phyloP scores from a whole-genome alignment of 2,888 invertebrate species.

The Aethes cnicana region DNA sequence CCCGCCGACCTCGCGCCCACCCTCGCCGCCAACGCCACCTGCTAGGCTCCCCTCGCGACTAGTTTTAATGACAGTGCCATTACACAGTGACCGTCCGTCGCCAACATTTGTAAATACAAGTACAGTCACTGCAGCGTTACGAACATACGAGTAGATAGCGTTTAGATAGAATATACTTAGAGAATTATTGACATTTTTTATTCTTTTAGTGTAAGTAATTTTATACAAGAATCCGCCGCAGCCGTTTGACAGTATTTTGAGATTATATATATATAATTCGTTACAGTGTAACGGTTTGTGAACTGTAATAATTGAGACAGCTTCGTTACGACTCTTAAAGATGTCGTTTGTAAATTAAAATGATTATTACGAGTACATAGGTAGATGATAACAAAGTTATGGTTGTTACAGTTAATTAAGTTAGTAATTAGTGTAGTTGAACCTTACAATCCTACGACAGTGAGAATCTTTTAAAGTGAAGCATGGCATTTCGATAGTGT shows the following conservation, averaged over 20 bases:
- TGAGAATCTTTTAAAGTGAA: conserved; percentile 56
- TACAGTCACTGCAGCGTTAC: conserved; percentile 34
- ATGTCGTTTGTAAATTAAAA: conserved; percentile 19
- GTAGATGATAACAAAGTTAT: conserved; percentile 30
- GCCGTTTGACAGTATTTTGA: conserved; percentile 26
- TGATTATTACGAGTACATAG: conserved; percentile 12
- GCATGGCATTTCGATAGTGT: conserved; percentile 60
- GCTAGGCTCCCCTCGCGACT: conserved; percentile 5
- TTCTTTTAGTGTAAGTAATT: conserved; percentile 22
- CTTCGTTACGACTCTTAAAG: conserved; percentile 46
- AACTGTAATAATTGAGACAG: conserved; percentile 36
- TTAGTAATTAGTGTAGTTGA: conserved; percentile 33
- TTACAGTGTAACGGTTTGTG: conserved; percentile 31
- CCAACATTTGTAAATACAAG: conserved; percentile 40
- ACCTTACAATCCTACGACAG: conserved; percentile 46
- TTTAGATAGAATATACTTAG: conserved; percentile 17
- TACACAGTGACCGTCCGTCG: conserved; percentile 43
- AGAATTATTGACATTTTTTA: conserved; percentile 16
- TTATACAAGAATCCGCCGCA: conserved; percentile 17
- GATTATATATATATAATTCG: conserved; percentile 30
- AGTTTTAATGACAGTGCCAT: conserved; percentile 49
- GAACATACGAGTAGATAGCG: conserved; percentile 18
- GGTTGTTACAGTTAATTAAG: conserved; percentile 39
- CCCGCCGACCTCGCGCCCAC: conserved; percentile 11
- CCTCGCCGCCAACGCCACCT: conserved; percentile 35